Base-by-base conservation (phyloP, 2,113 vertebrate genomes). In the Gnathonemus longibarbis region DNA sequence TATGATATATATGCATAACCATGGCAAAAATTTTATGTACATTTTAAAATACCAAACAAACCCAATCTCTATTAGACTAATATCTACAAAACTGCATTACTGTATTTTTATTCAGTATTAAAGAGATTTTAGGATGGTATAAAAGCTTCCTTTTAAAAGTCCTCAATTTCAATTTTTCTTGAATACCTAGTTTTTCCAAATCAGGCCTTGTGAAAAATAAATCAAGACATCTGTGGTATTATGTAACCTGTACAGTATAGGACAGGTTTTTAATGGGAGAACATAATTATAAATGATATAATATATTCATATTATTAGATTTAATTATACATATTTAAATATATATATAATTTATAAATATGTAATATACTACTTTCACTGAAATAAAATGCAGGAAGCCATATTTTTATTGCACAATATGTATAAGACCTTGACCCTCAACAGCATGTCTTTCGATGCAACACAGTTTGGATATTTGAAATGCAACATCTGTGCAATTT, bases 1-100 rank as follows among this genome's bases (percentile, higher is more conserved):
- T n/a, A 35, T 48, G 39, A 56, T 21, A 86, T 46, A 84, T 24
- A 93, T 84, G 92, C 93, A 84, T 88, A 90, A 89, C 91, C 92
- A 88, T 94, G 94, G 91, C 90, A 50, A 53, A 62, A 90, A 88
- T 5, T 48, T 42, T 85, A 88, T 74, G 80, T 58, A 66, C 52
- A 89, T 86, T 88, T 58, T 88, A 88, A 89, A 94, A 92, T n/a
- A n/a, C 21, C 39, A 70, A 88, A 74, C 91, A 93, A 80, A 42
- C 10, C 74, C 31, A 80, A 80, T 80, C 35, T 80, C 94, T 94
- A 91, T 91, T 92, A 93, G 94, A 92, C 92, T 94, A 95, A 95
- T 94, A 80, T 95, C 93, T 91, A 96, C 97, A 94, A 97, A 97
- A 97, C 96, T 94, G 96, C 95, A 92, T 95, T 95, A 94, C 95